Evolutionary conservation across 23 tunicate genomes (phyloP).

Genomic region (Oikopleura dioica): DNA sequence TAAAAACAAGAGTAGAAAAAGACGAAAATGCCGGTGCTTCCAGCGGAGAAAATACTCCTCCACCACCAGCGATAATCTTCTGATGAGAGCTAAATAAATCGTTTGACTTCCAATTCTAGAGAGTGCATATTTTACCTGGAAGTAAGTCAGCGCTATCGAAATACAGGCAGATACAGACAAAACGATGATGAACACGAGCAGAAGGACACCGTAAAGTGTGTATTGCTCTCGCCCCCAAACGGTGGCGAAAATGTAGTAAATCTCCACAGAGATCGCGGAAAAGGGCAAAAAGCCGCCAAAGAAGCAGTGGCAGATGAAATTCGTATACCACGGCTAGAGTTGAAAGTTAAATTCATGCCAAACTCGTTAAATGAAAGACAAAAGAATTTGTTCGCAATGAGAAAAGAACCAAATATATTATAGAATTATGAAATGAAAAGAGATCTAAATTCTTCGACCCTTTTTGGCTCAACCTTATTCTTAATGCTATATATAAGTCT

Average conservation of each 20-base stretch:
- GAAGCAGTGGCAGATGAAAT: conserved; percentile 44
- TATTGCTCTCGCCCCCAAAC: conserved; percentile 98
- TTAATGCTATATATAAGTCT: no score
- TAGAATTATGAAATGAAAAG: no score
- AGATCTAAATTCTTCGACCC: no score
- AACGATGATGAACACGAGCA: conserved; percentile 68
- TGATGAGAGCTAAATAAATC: neutral
- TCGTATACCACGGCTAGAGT: no score
- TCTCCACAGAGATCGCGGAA: conserved; percentile 94
- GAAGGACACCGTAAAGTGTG: conserved; percentile 77
- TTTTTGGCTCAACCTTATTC: no score
- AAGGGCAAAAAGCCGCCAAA: conserved; percentile 96
- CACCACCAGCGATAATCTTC: conserved; percentile 78
- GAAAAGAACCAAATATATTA: no score
- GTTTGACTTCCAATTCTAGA: neutral
- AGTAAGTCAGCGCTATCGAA: conserved; percentile 90
- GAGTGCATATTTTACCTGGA: conserved; percentile 54
- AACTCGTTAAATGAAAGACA: no score
- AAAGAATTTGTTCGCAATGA: no score
- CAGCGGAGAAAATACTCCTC: conserved; percentile 93
- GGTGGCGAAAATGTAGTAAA: conserved; percentile 94
- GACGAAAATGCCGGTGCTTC: conserved; percentile 79
- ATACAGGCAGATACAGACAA: conserved; percentile 84
- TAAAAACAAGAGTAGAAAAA: conserved; percentile 59
- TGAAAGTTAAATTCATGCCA: no score